Evolutionary conservation across 2,888 invertebrate genomes (phyloP), one percentile per base, ranked within the genome.

Genomic region (Leistus spinibarbis): DNA sequence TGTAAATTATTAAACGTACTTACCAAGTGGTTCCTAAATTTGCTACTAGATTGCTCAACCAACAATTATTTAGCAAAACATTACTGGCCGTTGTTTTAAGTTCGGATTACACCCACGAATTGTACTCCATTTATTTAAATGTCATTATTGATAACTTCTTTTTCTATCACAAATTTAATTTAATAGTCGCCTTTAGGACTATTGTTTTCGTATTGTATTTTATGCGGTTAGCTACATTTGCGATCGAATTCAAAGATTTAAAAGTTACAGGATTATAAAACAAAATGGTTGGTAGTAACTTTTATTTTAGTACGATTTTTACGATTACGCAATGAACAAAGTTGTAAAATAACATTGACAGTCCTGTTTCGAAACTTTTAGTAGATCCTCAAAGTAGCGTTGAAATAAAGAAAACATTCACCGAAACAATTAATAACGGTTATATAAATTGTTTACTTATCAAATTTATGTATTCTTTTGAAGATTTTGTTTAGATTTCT

Each of bases 271-370:
- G 40, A 40, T 40, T 40, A 40, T 40, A 40, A 40, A 40, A 54
- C 54, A 56, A 56, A 56, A 68, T 68, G 22, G 68, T 68, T 56
- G 3, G 23, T 20, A 19, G 68, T 68, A 56, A 68, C 56, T 68
- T 56, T 54, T 68, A 68, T 68, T 56, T 56, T 17, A 19, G 54
- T n/a, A 19, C 20, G 68, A 68, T 68, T 68, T 68, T 68, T 68
- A 68, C 68, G 68, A 68, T 19, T 24, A 23, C 19, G n/a, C 67
- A 54, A 54, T 67, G 67, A 68, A 68, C 54, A 16, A 56, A 68
- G 68, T 68, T 68, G 68, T 68, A 66, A 66, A 66, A 66, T 54
- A 66, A 40, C 66, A 27, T 66, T 16, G 66, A 24, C 66, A 66
- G 53, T 66, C 20, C 53, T 66, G 53, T 66, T 20, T 66, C 40